Evolutionary conservation across 2,797 vertebrate genomes (phyloP), one percentile per base, ranked within the genome.

Genomic region (Premnoplex brunnescens): DNA sequence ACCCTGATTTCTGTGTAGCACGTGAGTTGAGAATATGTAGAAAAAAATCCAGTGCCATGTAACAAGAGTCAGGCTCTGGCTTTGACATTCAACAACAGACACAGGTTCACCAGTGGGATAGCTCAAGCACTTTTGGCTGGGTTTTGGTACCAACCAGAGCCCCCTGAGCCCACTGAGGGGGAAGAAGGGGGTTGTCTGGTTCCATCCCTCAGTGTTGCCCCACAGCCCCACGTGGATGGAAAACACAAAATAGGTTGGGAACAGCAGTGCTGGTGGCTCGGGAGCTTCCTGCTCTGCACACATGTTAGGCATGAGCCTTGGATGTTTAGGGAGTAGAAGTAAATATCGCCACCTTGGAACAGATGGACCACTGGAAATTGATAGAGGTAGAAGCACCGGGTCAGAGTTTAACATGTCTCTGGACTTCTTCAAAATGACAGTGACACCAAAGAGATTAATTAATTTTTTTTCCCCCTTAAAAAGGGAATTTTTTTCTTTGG

Each of bases 161-260:
- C 7, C 17, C 3, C 22, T 14, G 26, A 78, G 12, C 9, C n/a
- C 60, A 4, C 11, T 0, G 0, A 63, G 44, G 43, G 2, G 30
- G 18, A 18, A 34, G 37, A 36, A 34, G 10, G 1, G 1, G 9
- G 19, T 8, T 64, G 10, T 32, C 28, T 36, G 17, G 17, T 62
- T 27, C 21, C 22, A 23, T 41, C 18, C 15, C 7, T 21, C 39
- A 5, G 27, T 1, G 3, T 14, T 36, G n/a, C 9, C 4, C 55
- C 24, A 27, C 24, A 37, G 36, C 36, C 36, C 26, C 36, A 59
- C 8, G 10, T 27, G 26, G 36, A 6, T 59, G 26, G 36, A 16
- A 18, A 37, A 14, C 51, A 43, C 49, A 39, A 63, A 71, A 18
- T 34, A 15, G 5, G 7, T 55, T 20, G 37, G n/a, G 32, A 8